Evolutionary conservation across 2,888 invertebrate species (phyloP), one percentile per base, ranked within the genome.

Genomic region (Antheraea yamamai): DNA sequence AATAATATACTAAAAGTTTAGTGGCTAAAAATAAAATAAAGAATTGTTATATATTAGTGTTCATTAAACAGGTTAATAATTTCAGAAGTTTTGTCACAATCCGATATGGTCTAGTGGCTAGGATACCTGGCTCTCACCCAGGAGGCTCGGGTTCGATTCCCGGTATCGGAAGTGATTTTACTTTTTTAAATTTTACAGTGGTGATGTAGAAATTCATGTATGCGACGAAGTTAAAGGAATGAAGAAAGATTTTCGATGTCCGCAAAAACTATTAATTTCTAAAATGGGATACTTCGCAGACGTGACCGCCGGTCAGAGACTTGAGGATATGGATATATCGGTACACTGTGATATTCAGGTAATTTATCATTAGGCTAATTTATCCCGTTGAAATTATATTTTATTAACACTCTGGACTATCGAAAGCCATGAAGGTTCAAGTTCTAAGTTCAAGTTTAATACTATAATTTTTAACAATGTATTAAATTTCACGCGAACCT

Each of bases 221-320:
- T 98, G 98, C 84, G 99, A 99, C 87, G 99, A 99, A 92, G 97
- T 98, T 1, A 98, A 98, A 90, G 98, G 97, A 75, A 94, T 97
- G 76, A 98, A 98, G 80, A 97, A 97, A 85, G 98, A 98, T 88
- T 99, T 99, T 88, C 95, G 96, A 74, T 99, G 99, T 86, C 97
- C 98, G 0, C 97, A 98, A 87, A 97, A 97, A 82, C 92, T 99
- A 74, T 95, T 99, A 23, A 96, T 98, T 0, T 96, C 97, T 75
- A 98, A 99, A 93, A 99, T 99, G 98, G 98, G 98, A 18, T 99
- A 99, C 87, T 99, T 99, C 91, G 98, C 98, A 16, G 97, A 98
- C 85, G 97, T 98, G 6, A 98, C 98, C 0, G 96, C 97, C 23
- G 98, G 96, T 0, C 98, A 98, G 87, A 95, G 96, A 76, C 90